Conservation (phyloP, 2,797 vertebrate species). For the Mormyrops boulengeri region DNA sequence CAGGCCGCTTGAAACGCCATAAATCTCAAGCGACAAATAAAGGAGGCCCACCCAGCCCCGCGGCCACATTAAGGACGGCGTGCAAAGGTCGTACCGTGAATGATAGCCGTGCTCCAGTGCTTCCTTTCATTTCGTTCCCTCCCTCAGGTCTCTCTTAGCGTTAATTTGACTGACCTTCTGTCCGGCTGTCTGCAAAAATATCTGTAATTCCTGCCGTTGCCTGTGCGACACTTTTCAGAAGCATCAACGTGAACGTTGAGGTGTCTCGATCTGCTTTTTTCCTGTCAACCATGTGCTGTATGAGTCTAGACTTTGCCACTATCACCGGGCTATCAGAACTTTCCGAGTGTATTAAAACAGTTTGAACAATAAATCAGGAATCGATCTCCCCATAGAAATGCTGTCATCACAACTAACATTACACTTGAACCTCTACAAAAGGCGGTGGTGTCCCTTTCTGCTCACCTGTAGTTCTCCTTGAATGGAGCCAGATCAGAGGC, state of each 20-base stretch:
- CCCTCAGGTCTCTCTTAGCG: background rate
- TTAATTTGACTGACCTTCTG: conserved; percentile 1
- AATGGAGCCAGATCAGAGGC: background rate
- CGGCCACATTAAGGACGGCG: background rate
- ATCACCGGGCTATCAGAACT: background rate
- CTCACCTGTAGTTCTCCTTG: background rate
- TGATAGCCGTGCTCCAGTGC: background rate
- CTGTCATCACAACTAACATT: background rate
- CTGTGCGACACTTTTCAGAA: background rate
- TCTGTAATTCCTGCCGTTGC: background rate
- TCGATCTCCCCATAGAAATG: background rate
- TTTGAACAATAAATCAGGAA: background rate
- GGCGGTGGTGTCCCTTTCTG: background rate
- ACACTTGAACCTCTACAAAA: background rate
- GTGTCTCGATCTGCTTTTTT: background rate
- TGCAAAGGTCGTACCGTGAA: background rate
- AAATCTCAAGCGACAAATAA: conserved; percentile 17
- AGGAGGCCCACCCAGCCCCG: background rate
- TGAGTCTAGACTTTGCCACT: background rate
- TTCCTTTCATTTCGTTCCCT: background rate
- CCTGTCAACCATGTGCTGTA: background rate
- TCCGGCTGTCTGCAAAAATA: background rate
- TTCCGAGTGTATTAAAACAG: background rate
- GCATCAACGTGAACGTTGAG: background rate
- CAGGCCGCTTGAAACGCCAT: background rate